Evolutionary conservation across 2,797 vertebrate genomes (phyloP).

Genomic region (Erethizon dorsatum): DNA sequence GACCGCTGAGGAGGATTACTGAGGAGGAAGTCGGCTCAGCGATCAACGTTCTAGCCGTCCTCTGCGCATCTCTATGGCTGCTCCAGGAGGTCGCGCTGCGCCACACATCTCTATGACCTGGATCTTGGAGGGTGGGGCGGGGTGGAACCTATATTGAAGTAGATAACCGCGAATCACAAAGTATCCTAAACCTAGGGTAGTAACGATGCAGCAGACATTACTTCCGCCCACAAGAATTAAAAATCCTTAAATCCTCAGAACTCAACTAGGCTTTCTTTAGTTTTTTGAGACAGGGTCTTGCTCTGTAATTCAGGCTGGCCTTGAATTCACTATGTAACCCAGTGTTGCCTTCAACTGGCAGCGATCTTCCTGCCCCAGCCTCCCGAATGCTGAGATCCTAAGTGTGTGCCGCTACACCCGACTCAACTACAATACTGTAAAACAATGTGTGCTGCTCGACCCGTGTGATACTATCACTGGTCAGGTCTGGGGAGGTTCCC

Average conservation of each 20-base stretch:
- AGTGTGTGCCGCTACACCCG: neutral
- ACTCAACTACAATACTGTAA: neutral
- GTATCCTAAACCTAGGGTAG: neutral
- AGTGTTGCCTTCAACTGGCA: neutral
- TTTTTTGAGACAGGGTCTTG: neutral
- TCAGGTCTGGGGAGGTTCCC: neutral
- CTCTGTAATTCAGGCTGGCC: neutral
- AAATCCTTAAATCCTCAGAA: neutral
- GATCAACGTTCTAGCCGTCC: constrained; percentile 64
- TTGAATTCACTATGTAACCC: neutral
- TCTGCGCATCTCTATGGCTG: neutral
- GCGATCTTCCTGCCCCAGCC: neutral
- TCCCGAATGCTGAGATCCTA: neutral
- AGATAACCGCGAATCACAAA: fast-evolving
- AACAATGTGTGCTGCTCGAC: neutral
- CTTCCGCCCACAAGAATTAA: neutral
- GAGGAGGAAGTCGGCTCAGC: neutral
- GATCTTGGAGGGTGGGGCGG: neutral
- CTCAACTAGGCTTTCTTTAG: neutral
- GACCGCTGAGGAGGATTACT: neutral
- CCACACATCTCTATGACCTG: constrained; percentile 76
- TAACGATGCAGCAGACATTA: neutral
- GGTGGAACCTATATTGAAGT: fast-evolving
- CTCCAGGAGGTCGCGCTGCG: neutral
- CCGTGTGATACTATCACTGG: neutral